A percentile compares a stretch with the other conserved stretches of the same genome.
Evolutionary conservation across 2,113 vertebrate genomes (phyloP).

Genomic region (Clarias macrocephalus): DNA sequence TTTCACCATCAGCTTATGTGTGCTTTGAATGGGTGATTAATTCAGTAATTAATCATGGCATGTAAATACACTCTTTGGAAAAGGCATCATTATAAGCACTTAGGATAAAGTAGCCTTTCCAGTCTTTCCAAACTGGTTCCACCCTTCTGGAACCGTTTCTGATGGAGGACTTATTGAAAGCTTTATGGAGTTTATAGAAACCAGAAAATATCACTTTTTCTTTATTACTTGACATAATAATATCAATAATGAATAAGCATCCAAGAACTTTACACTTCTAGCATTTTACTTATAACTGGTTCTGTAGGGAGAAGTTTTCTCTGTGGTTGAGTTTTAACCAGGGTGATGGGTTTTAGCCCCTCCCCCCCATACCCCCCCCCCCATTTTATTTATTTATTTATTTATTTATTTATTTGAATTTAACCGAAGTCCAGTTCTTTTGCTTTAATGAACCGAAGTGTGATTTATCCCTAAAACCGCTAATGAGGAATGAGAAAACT

Average conservation of each 20-base stretch:
- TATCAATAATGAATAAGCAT: neutral
- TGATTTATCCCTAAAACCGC: neutral
- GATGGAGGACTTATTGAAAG: neutral
- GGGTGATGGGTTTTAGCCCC: neutral
- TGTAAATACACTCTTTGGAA: neutral
- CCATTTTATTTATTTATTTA: neutral
- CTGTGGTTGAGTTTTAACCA: neutral
- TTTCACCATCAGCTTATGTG: too few species aligned
- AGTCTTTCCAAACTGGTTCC: neutral
- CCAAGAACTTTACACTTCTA: neutral
- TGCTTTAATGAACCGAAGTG: neutral
- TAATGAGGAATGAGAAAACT: neutral
- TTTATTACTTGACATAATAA: neutral
- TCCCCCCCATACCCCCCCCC: too few species aligned
- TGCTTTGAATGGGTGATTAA: neutral
- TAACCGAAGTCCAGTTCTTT: neutral
- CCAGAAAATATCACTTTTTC: neutral
- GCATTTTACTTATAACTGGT: neutral
- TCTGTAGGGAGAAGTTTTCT: neutral
- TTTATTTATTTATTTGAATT: neutral
- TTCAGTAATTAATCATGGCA: neutral
- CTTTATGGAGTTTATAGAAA: neutral
- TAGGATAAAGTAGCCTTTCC: neutral
- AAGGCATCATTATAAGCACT: neutral
- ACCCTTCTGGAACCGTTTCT: neutral